Conservation (phyloP, 2,888 invertebrate genomes). For the Bellardia pandia region DNA sequence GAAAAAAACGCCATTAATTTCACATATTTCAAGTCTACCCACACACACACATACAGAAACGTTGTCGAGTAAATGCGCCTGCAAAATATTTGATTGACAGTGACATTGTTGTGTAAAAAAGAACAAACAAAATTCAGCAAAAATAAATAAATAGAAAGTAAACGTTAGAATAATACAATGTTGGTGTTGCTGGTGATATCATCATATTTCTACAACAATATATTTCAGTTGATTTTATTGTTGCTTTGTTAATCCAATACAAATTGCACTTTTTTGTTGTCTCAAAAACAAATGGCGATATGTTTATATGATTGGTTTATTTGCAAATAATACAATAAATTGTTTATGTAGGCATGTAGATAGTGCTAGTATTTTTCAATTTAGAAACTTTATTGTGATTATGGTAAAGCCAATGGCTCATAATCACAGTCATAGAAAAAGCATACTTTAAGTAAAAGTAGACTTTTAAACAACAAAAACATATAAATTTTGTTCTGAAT, state of each 20-base stretch:
- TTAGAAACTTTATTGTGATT: not conserved
- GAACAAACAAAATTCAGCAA: not conserved
- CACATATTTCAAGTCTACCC: constrained; percentile 16
- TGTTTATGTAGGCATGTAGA: not conserved
- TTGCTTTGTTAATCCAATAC: constrained; percentile 38
- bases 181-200: constrained; percentile 56
- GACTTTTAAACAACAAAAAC: no score
- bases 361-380: not conserved
- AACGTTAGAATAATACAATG: constrained; percentile 70
- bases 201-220: constrained; percentile 35
- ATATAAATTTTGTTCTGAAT: no score
- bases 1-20: constrained; percentile 31
- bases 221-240: constrained; percentile 36
- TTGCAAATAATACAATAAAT: constrained; percentile 61
- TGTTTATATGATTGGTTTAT: constrained; percentile 49
- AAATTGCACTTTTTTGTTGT: constrained; percentile 5
- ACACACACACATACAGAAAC: not conserved
- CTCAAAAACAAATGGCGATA: not conserved
- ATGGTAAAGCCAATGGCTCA: not conserved
- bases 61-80: constrained; percentile 45
- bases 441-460: no score
- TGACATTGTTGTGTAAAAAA: constrained; percentile 76
- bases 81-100: constrained; percentile 80
- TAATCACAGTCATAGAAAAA: no score
- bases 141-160: not conserved